phyloP scores from a whole-genome alignment of 2,113 vertebrate genomes.

The Tenrec ecaudatus region DNA sequence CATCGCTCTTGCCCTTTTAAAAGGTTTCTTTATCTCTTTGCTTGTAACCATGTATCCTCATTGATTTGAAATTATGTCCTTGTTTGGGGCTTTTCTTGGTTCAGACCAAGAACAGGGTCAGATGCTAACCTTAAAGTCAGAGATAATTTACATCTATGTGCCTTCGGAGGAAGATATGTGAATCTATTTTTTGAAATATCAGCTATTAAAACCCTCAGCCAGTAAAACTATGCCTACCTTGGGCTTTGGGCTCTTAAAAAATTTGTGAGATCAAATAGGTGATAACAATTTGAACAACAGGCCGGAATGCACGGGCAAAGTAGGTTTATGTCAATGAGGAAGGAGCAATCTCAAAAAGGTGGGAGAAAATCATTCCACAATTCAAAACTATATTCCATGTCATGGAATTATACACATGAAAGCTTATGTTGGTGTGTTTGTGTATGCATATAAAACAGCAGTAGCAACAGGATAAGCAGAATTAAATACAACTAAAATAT shows the following conservation, averaged over 20 bases:
- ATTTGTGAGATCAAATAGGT: neutral
- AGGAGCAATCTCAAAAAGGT: neutral
- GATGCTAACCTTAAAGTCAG: neutral
- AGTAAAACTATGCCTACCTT: neutral
- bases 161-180: neutral
- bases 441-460: neutral
- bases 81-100: neutral
- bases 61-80: neutral
- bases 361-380: neutral
- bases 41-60: neutral
- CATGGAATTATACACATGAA: neutral
- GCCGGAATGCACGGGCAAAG: neutral
- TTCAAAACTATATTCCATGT: neutral
- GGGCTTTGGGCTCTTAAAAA: neutral
- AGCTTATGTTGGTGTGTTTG: neutral
- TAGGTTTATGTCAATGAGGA: neutral
- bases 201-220: neutral
- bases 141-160: neutral
- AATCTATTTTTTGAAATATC: neutral
- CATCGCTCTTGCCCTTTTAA: too few relatives aligned
- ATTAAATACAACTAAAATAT: neutral
- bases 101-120: neutral
- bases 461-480: neutral
- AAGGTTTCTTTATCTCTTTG: neutral
- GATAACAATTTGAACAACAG: neutral